phyloP scores from a whole-genome alignment of 1,140 invertebrate species.

The Carposina sasakii region DNA sequence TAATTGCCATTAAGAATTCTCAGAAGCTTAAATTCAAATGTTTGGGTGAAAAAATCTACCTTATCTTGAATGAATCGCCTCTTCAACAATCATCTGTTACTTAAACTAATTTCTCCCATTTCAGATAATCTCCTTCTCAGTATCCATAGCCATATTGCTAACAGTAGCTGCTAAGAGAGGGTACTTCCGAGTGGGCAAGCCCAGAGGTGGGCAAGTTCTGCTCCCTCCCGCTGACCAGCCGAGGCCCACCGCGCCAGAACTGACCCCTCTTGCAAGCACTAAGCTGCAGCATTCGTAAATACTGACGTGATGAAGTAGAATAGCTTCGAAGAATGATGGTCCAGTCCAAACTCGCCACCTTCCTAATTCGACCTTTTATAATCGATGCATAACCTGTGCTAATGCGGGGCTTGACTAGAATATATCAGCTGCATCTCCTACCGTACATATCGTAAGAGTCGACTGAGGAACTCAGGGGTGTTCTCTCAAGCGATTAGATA shows the following conservation, averaged over 20 bases:
- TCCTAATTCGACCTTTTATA: no score
- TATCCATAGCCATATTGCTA: conserved; percentile 4
- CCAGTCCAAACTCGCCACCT: no score
- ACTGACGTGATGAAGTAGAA: no score
- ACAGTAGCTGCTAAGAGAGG: conserved; percentile 7
- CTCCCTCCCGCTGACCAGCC: neutral
- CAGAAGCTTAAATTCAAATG: neutral
- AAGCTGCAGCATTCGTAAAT: no score
- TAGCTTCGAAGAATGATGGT: no score
- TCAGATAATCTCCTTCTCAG: conserved; percentile 9
- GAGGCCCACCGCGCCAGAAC: neutral
- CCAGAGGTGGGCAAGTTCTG: neutral
- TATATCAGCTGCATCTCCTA: no score
- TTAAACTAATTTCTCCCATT: neutral
- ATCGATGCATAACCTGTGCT: no score
- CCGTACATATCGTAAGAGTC: no score
- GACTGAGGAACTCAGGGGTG: no score
- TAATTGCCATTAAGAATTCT: no score
- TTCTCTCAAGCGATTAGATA: no score
- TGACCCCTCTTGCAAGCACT: neutral
- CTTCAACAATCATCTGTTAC: neutral
- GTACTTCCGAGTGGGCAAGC: neutral
- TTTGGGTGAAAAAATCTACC: neutral
- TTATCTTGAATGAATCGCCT: neutral
- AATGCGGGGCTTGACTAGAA: no score